Base-by-base conservation (phyloP, 2,888 invertebrate genomes). In the Hedya salicella region DNA sequence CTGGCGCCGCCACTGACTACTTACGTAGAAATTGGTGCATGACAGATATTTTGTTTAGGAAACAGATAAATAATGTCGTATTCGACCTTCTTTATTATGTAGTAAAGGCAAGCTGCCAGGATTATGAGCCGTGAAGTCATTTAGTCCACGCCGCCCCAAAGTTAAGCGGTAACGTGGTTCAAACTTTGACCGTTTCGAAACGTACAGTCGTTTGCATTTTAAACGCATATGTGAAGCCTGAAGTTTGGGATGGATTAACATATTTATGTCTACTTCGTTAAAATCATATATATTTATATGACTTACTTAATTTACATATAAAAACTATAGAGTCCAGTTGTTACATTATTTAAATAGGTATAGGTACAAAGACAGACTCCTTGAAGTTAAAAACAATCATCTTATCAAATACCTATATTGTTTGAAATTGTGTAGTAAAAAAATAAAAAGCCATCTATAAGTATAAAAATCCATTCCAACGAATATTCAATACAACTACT, bases 141-240 rank as follows among this genome's bases (percentile, higher is more conserved):
- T n/a, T 14, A 60, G 57, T 52, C 39, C 52, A 56, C 44, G 63
- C 17, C 16, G 54, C 46, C 59, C 66, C 32, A 36, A 66, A 70
- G 63, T 69, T 69, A 57, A 36, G 66, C 36, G 39, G 56, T 62
- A 63, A 59, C 36, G 52, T 13, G 49, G 39, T 60, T 69, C 42
- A 62, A 69, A 68, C 63, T 68, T 57, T 54, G 68, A 59, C 44
- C 60, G 39, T 67, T 62, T 64, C 61, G 61, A 56, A 63, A 59
- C 21, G 36, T 59, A n/a, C 44, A 17, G 17, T 25, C 44, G 19
- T 67, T 68, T 67, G 53, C 59, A 62, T 68, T 62, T 65, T 46
- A 65, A 65, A 50, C 44, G 32, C 21, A 39, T 44, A 17, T 46
- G 48, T 52, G 39, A 46, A 53, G 40, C 63, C 48, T 30, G 11